Evolutionary conservation across 1,140 invertebrate genomes (phyloP).

Genomic region (Drosophila watanabei): DNA sequence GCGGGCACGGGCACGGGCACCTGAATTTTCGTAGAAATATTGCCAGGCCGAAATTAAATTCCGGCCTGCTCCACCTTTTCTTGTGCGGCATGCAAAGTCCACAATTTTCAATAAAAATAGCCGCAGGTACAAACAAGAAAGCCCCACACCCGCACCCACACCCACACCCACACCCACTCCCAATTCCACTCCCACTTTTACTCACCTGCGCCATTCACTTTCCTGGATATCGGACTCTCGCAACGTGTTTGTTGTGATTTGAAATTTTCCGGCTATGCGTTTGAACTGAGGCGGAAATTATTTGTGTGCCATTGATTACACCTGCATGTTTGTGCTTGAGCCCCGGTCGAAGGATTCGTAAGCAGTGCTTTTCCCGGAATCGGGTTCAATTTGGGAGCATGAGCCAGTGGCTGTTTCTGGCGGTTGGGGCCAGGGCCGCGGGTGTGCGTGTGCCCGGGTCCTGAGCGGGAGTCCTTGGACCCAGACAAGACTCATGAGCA

Average conservation of each 20-base stretch:
- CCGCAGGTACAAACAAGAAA: constrained; percentile 32
- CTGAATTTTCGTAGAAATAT: constrained; percentile 51
- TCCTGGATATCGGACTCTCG: constrained; percentile 8
- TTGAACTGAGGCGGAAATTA: constrained; percentile 52
- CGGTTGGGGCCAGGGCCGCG: constrained; percentile 14
- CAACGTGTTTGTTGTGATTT: constrained; percentile 68
- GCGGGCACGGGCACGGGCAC: not conserved
- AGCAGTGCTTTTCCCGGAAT: constrained; percentile 12
- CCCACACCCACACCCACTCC: not conserved
- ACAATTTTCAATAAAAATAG: constrained; percentile 67
- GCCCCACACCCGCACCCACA: not conserved
- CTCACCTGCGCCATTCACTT: not conserved
- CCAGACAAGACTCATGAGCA: constrained; percentile 1
- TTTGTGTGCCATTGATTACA: constrained; percentile 60
- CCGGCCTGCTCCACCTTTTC: constrained; percentile 29
- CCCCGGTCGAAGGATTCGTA: not conserved
- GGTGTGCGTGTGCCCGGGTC: constrained; percentile 28
- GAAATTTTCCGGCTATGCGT: constrained; percentile 38
- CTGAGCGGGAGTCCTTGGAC: not conserved
- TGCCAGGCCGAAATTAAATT: constrained; percentile 66
- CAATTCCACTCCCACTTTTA: not conserved
- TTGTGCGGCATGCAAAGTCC: constrained; percentile 20
- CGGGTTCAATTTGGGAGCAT: not conserved
- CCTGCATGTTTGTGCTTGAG: constrained; percentile 19
- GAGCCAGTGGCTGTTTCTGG: not conserved